phyloP scores from a whole-genome alignment of 2,797 vertebrate species.

The Cryptoprocta ferox region DNA sequence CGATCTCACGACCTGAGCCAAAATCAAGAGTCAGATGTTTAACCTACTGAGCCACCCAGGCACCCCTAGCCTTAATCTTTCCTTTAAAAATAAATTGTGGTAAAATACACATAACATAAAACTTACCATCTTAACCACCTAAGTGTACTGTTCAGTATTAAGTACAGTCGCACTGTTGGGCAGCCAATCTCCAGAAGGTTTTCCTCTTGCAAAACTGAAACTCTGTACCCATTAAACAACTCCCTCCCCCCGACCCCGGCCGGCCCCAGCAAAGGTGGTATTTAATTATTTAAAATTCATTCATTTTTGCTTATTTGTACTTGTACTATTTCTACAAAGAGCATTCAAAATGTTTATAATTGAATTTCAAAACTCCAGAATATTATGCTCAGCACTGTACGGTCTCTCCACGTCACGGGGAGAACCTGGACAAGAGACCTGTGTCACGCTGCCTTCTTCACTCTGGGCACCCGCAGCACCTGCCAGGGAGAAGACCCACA shows the following conservation, averaged over 20 bases:
- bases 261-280: not conserved
- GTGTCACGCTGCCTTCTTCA: fast-evolving
- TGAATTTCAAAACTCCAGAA: not conserved
- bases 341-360: not conserved
- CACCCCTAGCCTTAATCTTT: too few species aligned
- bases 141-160: not conserved
- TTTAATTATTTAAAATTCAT: not conserved
- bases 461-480: not conserved
- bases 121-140: not conserved
- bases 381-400: not conserved
- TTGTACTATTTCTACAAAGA: not conserved
- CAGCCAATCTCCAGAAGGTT: not conserved
- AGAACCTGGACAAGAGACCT: fast-evolving
- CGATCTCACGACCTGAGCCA: too few species aligned
- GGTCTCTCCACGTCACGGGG: not conserved
- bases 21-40: too few species aligned
- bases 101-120: not conserved
- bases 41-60: too few species aligned
- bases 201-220: not conserved
- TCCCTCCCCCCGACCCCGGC: not conserved
- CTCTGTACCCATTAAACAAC: not conserved
- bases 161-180: not conserved
- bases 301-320: not conserved
- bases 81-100: not conserved
- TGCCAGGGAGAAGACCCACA: too few species aligned